Evolutionary conservation across 2,797 vertebrate genomes (phyloP), one percentile per base, ranked within the genome.

Genomic region (Dermochelys coriacea): DNA sequence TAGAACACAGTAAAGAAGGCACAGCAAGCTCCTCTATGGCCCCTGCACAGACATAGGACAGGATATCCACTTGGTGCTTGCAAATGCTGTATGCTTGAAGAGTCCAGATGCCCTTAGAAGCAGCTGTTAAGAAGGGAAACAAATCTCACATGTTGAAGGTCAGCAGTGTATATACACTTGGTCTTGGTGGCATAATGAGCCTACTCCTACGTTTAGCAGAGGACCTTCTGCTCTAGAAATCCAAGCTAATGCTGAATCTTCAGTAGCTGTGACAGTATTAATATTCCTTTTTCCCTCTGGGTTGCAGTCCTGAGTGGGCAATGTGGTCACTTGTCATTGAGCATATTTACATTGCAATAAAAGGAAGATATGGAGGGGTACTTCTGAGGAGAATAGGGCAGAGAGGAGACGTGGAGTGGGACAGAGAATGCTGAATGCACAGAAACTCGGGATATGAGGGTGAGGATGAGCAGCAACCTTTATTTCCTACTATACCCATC

Each of bases 11-110:
- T 5, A 74, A 59, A 87, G 49, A 1, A 12, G 85, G 83, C 52
- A 84, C 31, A 4, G 8, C 5, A 12, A 0, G 1, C 85, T 84
- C 31, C 23, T 49, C 2, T n/a, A 1, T 59, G 18, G 1, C 1
- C 23, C 34, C 54, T 27, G 41, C 25, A 4, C 2, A 27, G 41
- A 15, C 25, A 75, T 45, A 47, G 41, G 12, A 29, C 15, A 18
- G 74, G 25, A 77, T 49, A 49, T 5, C 29, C 23, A 16, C 25
- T 37, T 71, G 15, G 27, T 45, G 8, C 74, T 49, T 77, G 74
- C 29, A 49, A 49, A 49, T 29, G 45, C 74, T 10, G 2, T 4
- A n/a, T 77, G 77, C 3, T 5, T 49, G 47, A 29, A 41, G 12
- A 59, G 1, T 5, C 47, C 0, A 68, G 19, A n/a, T 11, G 8